These are phyloP conservation scores for Sebastes fasciatus DNA, from an alignment of 2,113 vertebrate genomes.

Conservation along the genomic window DNA sequence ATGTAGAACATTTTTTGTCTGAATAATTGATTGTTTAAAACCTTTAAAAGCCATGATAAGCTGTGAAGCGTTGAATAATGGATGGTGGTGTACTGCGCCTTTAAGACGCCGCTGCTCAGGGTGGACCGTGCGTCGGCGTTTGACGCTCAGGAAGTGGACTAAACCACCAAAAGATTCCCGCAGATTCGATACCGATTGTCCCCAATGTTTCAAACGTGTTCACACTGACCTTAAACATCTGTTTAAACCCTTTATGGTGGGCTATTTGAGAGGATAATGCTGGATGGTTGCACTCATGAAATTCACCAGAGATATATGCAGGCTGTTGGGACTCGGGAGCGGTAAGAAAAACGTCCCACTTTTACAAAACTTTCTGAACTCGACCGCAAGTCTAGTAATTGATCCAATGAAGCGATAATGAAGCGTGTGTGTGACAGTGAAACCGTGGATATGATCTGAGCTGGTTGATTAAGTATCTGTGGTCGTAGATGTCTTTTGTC, in stretches of 20 bases:
- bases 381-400: constrained; percentile 27
- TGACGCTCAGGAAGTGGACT: constrained; percentile 83
- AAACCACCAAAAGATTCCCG: constrained; percentile 72
- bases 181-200: constrained; percentile 57
- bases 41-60: background rate
- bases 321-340: constrained; percentile 82
- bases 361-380: constrained; percentile 70
- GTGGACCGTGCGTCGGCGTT: constrained; percentile 53
- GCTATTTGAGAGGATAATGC: constrained; percentile 77
- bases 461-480: background rate
- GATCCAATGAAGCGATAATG: background rate
- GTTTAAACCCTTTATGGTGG: background rate
- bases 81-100: constrained; percentile 62
- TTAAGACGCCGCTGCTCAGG: constrained; percentile 77
- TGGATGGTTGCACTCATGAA: constrained; percentile 86
- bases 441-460: background rate
- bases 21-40: too few relatives aligned
- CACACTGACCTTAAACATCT: background rate
- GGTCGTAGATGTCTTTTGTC: background rate
- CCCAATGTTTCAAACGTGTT: constrained; percentile 34
- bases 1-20: too few relatives aligned
- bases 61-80: background rate
- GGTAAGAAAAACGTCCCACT: constrained; percentile 77
- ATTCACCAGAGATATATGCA: constrained; percentile 83
- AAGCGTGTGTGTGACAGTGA: background rate